Evolutionary conservation across 1,140 invertebrate genomes (phyloP), one percentile per base, ranked within the genome.

Genomic region (Cotesia vestalis): DNA sequence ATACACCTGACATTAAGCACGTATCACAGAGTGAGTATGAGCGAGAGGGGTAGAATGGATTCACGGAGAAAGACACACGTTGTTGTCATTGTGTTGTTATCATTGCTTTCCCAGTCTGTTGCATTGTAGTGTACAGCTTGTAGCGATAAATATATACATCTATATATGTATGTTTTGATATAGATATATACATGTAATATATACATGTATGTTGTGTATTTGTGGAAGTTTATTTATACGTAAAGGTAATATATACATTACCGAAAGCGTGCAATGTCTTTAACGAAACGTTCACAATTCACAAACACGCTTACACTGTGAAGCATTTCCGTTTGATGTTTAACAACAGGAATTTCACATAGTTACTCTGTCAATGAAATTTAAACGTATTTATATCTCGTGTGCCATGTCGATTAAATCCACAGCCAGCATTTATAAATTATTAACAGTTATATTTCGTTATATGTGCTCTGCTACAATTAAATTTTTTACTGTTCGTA

Each of bases 51-150:
- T 27, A 20, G 9, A 12, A 14, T 55, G 17, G 53, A 20, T 20
- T 27, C 27, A 17, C 34, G 34, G n/a, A 27, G 27, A 55, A 53
- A 67, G 52, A 67, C 52, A 55, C 66, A 67, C 66, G 40, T 46
- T 8, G 40, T 46, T 46, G 40, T 46, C 40, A 46, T 46, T 46
- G 40, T 46, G 40, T 6, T 46, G 40, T 46, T 46, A 46, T 46
- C 40, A 3, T 46, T 9, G 40, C 5, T 46, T 52, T 67, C 11
- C 40, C 9, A 67, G 52, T 67, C 55, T 36, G 51, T n/a, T 51
- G 51, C 2, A 38, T 12, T 55, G 35, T 27, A 27, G 27, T 3
- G 27, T 27, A 27, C 2, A 35, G 12, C 55, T 20, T 55, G 46
- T 55, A 68, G 51, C 20, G 12, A 11, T 12, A 68, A 52, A 34